These are phyloP conservation scores for Misgurnus anguillicaudatus DNA, from an alignment of 2,113 vertebrate genomes.

Conservation along the genomic window DNA sequence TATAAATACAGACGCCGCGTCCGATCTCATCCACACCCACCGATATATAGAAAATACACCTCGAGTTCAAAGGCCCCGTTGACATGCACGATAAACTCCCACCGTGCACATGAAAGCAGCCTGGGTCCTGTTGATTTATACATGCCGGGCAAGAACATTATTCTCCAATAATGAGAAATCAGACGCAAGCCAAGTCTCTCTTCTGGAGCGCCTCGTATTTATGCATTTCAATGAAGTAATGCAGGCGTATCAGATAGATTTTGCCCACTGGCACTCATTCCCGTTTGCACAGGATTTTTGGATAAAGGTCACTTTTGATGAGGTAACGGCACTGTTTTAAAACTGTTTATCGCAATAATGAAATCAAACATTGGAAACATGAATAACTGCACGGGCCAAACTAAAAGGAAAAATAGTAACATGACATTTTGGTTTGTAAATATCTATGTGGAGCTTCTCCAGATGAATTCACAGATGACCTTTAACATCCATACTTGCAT, in stretches of 20 bases:
- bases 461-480: too few species aligned
- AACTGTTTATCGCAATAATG: too few species aligned
- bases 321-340: too few species aligned
- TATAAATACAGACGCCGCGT: conserved; percentile 6
- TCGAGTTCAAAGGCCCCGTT: conserved; percentile 54
- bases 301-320: not conserved
- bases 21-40: conserved; percentile 19
- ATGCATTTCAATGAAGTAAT: conserved; percentile 31
- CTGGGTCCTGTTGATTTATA: conserved; percentile 53
- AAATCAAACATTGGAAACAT: too few species aligned
- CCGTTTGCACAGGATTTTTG: not conserved
- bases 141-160: conserved; percentile 41
- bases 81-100: conserved; percentile 49
- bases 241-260: not conserved
- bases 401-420: too few species aligned
- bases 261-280: not conserved
- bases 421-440: too few species aligned
- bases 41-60: conserved; percentile 31
- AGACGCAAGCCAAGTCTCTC: conserved; percentile 38
- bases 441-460: too few species aligned
- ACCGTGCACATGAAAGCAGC: conserved; percentile 54
- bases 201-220: not conserved
- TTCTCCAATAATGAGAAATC: conserved; percentile 52
- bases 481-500: too few species aligned
- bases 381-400: too few species aligned